These are phyloP conservation scores for Parascotia fuliginaria DNA, from an alignment of 2,888 invertebrate species.

Conservation along the genomic window DNA sequence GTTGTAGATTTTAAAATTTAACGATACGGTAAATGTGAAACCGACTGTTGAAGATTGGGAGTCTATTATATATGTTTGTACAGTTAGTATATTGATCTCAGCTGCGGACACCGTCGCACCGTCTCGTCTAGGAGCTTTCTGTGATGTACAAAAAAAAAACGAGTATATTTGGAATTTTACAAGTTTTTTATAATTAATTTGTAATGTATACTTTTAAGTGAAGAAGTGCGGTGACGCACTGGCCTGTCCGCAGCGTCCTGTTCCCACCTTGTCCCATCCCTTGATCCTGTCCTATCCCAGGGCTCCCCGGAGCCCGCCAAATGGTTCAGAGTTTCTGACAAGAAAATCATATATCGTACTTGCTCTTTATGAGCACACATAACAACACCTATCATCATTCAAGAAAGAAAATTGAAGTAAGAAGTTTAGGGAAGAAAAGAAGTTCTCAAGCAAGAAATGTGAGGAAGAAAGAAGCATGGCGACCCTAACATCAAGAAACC, in stretches of 20 bases:
- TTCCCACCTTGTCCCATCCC: conserved; percentile 58
- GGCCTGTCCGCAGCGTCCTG: conserved; percentile 72
- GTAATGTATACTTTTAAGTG: conserved; percentile 82
- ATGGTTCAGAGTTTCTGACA: conserved; percentile 61
- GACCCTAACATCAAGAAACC: neutral
- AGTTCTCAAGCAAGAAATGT: no score
- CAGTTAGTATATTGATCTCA: conserved; percentile 82
- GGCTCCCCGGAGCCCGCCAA: conserved; percentile 71
- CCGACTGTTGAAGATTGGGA: conserved; percentile 78
- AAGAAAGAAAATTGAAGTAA: neutral
- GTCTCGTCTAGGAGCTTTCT: conserved; percentile 68
- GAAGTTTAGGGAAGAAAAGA: no score
- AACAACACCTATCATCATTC: conserved; percentile 33
- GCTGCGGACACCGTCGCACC: conserved; percentile 70
- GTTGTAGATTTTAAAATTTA: conserved; percentile 77
- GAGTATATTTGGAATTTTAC: conserved; percentile 84
- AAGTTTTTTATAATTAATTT: conserved; percentile 85
- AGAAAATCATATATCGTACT: conserved; percentile 28
- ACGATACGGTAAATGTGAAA: conserved; percentile 70
- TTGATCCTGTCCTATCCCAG: conserved; percentile 63
- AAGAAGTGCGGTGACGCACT: conserved; percentile 64
- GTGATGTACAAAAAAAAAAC: conserved; percentile 84
- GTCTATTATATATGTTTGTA: conserved; percentile 79
- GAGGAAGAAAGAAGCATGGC: neutral
- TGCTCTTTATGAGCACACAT: conserved; percentile 57